Conservation (phyloP, 2,888 invertebrate genomes). For the Brenthis daphne region DNA sequence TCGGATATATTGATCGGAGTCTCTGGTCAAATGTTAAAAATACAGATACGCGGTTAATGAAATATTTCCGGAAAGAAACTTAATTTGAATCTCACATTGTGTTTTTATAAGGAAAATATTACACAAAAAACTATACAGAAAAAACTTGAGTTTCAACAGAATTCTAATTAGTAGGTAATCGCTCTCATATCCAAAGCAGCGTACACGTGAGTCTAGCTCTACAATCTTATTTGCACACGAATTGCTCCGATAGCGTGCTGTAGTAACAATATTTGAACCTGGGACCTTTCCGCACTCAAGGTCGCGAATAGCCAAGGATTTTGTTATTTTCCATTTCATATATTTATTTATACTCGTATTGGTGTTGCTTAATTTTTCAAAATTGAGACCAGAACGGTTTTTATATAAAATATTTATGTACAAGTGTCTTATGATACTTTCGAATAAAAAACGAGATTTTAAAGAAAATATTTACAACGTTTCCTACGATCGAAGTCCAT, state of each 20-base stretch:
- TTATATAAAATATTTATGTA: not conserved
- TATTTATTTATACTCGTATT: not conserved
- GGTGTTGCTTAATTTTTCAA: conserved; percentile 2
- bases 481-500: conserved; percentile 4
- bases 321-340: conserved; percentile 10
- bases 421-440: conserved; percentile 3
- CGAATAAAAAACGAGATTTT: conserved; percentile 1
- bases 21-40: not conserved
- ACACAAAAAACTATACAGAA: not conserved
- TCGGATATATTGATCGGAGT: no score
- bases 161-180: conserved; percentile 13
- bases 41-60: not conserved
- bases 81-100: not conserved
- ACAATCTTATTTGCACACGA: conserved; percentile 14
- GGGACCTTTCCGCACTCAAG: conserved; percentile 12
- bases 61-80: not conserved
- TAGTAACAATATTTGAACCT: conserved; percentile 16
- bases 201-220: conserved; percentile 8
- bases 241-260: conserved; percentile 17
- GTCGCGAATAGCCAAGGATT: conserved; percentile 3
- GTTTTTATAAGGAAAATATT: not conserved
- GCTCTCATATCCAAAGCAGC: conserved; percentile 1
- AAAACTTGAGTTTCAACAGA: not conserved
- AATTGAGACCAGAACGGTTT: not conserved
- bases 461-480: conserved; percentile 7